Base-by-base conservation (phyloP, 2,113 vertebrate species). In the Sinocyclocheilus anshuiensis region DNA sequence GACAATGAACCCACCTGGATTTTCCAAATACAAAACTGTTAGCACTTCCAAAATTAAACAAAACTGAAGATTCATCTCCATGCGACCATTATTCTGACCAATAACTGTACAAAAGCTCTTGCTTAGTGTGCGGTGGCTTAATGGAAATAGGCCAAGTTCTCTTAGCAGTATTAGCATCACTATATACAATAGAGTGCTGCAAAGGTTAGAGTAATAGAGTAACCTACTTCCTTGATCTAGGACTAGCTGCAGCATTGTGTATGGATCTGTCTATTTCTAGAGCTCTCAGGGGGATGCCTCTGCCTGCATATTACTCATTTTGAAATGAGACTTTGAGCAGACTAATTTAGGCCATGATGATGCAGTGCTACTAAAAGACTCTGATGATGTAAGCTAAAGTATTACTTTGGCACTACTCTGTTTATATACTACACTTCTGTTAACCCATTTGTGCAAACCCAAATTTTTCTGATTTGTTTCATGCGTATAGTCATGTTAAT, bases 181-280 rank as follows among this genome's bases (percentile, higher is more conserved):
- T 83, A 74, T 74, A 84, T 74, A 84, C 90, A 93, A 86, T 90
- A 88, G 86, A 91, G 86, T 87, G 90, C 81, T 88, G 86, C 88
- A 89, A 93, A 90, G 90, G 89, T 29, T 53, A 13, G 26, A 50
- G 39, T 63, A 80, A 81, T 77, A 74, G 22, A 79, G 89, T 94
- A 94, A 93, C 93, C 94, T 86, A 91, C 86, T 95, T 94, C 83
- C 85, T 88, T 89, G 92, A 94, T 94, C 91, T 93, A 91, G 92
- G 92, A 89, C 90, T 78, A 87, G 67, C 84, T 90, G 90, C 89
- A 85, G 90, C 86, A 87, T 88, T 86, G 80, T 86, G 84, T 77
- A 77, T 53, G 76, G 69, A 61, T 69, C 79, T 20, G 24, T 89
- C 84, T 85, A 88, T 93, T 92, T 92, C 88, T 20, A 90, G 89